A percentile compares a stretch with the other conserved stretches of the same genome.
These are phyloP conservation scores for Opisthocomus hoazin DNA, from an alignment of 2,113 vertebrate species.

Conservation along the genomic window DNA sequence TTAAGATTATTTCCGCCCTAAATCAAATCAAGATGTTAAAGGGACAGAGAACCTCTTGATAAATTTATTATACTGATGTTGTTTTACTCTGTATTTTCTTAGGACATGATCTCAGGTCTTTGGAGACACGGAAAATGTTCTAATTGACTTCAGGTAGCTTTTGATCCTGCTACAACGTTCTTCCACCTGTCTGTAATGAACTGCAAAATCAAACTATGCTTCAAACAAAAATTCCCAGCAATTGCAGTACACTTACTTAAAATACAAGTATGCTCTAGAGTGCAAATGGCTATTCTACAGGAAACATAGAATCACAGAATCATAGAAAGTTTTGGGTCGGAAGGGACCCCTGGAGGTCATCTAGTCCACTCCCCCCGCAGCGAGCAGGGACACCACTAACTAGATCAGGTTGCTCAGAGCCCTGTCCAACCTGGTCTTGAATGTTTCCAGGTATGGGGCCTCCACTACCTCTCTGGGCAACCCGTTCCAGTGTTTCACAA, in stretches of 20 bases:
- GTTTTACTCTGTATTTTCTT: neutral
- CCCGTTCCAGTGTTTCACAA: no score
- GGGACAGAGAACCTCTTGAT: neutral
- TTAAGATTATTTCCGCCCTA: conserved; percentile 35
- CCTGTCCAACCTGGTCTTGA: no score
- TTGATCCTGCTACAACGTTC: neutral
- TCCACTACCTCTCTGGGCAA: no score
- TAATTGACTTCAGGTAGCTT: neutral
- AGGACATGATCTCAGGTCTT: neutral
- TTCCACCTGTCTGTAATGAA: neutral
- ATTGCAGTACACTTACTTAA: neutral
- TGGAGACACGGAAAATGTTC: neutral
- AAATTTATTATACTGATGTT: neutral
- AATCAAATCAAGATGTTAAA: conserved; percentile 36
- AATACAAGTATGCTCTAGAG: neutral
- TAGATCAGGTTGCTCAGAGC: no score
- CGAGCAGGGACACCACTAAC: no score
- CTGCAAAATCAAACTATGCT: neutral
- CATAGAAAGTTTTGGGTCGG: no score
- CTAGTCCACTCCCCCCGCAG: no score
- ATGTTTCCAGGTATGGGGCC: no score
- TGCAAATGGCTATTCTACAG: neutral
- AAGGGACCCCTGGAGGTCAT: no score
- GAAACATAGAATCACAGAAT: no score
- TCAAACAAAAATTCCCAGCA: neutral